Conservation (phyloP, 2,888 invertebrate species). For the Harpagoxenus sublaevis region DNA sequence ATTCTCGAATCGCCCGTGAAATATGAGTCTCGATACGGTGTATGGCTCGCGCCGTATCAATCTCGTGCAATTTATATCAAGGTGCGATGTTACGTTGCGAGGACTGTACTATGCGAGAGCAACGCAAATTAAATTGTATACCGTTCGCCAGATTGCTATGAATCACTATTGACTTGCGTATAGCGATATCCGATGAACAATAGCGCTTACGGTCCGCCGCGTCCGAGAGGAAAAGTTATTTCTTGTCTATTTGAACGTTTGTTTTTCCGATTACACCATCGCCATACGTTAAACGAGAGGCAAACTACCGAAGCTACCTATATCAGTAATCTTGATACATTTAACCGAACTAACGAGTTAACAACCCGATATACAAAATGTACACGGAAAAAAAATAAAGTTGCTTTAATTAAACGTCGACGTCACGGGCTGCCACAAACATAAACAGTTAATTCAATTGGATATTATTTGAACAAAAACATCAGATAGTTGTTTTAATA, state of each 20-base stretch:
- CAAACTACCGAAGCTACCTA: neutral
- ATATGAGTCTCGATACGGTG: conserved; percentile 46
- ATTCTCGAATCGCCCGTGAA: conserved; percentile 55
- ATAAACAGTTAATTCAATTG: too few species aligned
- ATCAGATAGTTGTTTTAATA: too few species aligned
- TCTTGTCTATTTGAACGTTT: conserved; percentile 30
- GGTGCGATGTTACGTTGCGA: conserved; percentile 27
- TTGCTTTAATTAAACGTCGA: too few species aligned
- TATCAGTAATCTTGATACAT: neutral
- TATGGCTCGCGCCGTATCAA: conserved; percentile 28
- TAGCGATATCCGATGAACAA: conserved; percentile 28
- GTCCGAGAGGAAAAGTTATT: conserved; percentile 34
- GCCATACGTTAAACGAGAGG: neutral
- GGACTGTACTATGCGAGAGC: neutral
- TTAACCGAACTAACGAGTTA: neutral
- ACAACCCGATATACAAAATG: neutral
- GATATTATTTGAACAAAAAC: too few species aligned
- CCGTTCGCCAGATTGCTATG: conserved; percentile 22
- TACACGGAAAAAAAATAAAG: too few species aligned
- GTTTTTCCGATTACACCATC: conserved; percentile 18
- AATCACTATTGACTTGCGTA: conserved; percentile 19
- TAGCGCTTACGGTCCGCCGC: conserved; percentile 24
- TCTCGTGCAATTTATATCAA: conserved; percentile 42
- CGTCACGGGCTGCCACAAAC: too few species aligned
- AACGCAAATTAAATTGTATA: conserved; percentile 40